Conservation (phyloP, 2,113 vertebrate species). For the Chaetura pelagica region DNA sequence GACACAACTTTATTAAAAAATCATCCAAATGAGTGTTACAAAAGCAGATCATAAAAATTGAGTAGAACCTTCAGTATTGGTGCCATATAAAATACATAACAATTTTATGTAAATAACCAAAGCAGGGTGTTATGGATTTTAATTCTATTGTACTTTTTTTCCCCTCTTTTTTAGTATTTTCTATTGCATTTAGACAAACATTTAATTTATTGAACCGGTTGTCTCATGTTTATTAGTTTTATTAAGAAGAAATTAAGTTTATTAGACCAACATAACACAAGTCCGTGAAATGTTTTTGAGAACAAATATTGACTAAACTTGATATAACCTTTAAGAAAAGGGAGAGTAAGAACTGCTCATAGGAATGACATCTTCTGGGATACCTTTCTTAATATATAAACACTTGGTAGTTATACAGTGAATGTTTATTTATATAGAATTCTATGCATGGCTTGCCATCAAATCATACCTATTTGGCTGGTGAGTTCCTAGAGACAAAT, state of each 20-base stretch:
- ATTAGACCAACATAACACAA: not conserved
- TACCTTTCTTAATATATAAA: not conserved
- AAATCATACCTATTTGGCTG: constrained; percentile 42
- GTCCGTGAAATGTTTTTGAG: not conserved
- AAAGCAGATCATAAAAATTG: not conserved
- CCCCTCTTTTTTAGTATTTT: not conserved
- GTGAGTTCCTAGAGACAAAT: constrained; percentile 23
- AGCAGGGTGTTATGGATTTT: accelerated
- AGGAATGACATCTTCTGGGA: not conserved
- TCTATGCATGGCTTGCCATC: not conserved
- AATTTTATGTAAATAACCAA: not conserved
- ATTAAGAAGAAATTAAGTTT: not conserved
- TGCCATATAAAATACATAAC: not conserved
- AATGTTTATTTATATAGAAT: constrained; percentile 52
- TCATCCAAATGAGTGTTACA: not conserved
- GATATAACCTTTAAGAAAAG: not conserved
- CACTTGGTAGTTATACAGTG: not conserved
- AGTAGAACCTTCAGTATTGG: not conserved
- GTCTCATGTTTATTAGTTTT: not conserved
- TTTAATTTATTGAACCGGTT: not conserved
- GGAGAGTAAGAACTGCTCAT: not conserved
- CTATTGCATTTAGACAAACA: not conserved
- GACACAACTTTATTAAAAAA: not conserved
- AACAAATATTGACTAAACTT: not conserved
- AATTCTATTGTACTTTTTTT: not conserved